phyloP scores from a whole-genome alignment of 2,797 vertebrate species.

The Acanthiza pusilla region DNA sequence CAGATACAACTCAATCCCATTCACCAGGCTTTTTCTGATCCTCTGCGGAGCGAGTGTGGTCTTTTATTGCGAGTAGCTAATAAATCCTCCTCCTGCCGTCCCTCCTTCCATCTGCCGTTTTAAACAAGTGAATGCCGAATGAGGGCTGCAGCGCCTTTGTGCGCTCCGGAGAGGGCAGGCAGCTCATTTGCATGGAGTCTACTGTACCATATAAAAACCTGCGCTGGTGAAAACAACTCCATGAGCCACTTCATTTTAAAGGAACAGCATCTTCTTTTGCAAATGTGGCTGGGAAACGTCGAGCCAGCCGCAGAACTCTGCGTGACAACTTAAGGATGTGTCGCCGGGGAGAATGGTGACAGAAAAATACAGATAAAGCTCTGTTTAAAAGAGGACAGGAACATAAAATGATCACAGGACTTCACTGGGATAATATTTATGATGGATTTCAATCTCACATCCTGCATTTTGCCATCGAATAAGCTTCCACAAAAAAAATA shows the following conservation, averaged over 20 bases:
- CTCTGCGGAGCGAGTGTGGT: conserved; percentile 52
- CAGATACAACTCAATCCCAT: conserved; percentile 64
- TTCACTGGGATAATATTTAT: not conserved
- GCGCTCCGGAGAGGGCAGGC: conserved; percentile 62
- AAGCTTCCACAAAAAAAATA: not conserved
- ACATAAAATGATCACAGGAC: not conserved
- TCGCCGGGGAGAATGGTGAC: not conserved
- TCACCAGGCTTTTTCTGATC: conserved; percentile 64
- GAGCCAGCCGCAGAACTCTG: not conserved
- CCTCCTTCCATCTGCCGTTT: conserved; percentile 74
- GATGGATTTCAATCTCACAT: not conserved
- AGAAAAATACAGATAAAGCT: not conserved
- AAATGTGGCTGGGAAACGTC: not conserved
- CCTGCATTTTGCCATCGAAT: not conserved
- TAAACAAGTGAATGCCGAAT: conserved; percentile 67
- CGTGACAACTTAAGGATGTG: not conserved
- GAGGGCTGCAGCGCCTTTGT: conserved; percentile 72
- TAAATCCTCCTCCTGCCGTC: conserved; percentile 64
- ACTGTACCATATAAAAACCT: conserved; percentile 56
- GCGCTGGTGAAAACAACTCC: conserved; percentile 42
- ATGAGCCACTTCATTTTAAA: conserved; percentile 66
- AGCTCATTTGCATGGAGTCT: conserved; percentile 78
- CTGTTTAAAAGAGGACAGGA: not conserved
- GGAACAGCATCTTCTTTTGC: conserved; percentile 34
- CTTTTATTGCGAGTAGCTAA: conserved; percentile 67